phyloP scores from a whole-genome alignment of 2,113 vertebrate species.

The Zosterops japonicus region DNA sequence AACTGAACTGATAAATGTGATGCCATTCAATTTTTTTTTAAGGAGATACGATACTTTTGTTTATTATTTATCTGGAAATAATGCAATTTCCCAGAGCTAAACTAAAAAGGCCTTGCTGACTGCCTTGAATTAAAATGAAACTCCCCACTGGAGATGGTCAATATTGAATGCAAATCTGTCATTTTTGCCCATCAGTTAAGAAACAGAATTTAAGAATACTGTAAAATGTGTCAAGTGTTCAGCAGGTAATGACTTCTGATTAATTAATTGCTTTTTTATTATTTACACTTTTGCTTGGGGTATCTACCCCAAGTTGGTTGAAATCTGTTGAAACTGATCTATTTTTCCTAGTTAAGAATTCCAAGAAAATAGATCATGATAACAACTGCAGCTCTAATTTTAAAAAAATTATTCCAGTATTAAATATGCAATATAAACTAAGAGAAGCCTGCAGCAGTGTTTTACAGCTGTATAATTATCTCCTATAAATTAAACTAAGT shows the following conservation, averaged over 20 bases:
- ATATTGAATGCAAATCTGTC: not conserved
- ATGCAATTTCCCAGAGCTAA: not conserved
- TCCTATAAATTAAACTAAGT: not conserved
- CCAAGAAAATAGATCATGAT: not conserved
- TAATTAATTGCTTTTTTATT: not conserved
- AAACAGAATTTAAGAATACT: not conserved
- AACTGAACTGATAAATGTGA: not conserved
- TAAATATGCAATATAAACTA: not conserved
- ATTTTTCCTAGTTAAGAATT: not conserved
- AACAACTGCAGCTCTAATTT: not conserved
- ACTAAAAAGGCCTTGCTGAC: not conserved
- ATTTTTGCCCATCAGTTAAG: not conserved
- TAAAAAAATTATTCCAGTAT: not conserved
- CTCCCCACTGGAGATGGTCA: not conserved
- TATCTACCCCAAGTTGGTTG: not conserved
- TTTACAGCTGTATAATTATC: not conserved
- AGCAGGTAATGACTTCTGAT: not conserved
- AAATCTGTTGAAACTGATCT: not conserved
- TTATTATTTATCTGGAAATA: not conserved
- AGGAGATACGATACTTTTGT: rapidly evolving
- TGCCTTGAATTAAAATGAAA: not conserved
- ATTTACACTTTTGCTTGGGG: not conserved
- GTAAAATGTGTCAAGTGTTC: not conserved
- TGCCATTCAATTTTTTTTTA: not conserved
- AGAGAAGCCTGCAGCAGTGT: not conserved